These are phyloP conservation scores for Andinoacara biseriatus DNA, from an alignment of 2,113 vertebrate species.

Conservation along the genomic window DNA sequence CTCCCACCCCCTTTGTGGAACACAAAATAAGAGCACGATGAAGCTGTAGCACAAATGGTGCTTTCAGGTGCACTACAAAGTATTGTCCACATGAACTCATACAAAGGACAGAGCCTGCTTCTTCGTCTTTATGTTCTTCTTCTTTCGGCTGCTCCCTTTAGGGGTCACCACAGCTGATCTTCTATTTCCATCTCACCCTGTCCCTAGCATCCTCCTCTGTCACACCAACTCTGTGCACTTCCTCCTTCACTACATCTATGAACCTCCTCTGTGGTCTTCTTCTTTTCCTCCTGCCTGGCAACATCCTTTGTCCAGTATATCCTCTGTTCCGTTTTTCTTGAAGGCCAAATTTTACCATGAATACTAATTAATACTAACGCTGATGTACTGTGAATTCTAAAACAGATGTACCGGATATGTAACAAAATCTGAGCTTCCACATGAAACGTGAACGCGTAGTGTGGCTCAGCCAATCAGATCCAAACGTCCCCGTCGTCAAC, in stretches of 20 bases:
- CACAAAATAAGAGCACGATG: background rate
- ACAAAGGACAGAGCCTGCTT: background rate
- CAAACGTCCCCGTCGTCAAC: constrained; percentile 42
- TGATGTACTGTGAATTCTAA: background rate
- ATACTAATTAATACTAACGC: background rate
- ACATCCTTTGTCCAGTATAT: background rate
- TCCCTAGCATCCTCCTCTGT: background rate
- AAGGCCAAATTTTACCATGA: background rate
- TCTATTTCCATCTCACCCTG: background rate
- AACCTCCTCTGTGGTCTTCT: background rate
- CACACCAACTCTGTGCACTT: background rate
- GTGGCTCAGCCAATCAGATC: constrained; percentile 40
- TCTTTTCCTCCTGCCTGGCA: background rate
- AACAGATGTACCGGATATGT: background rate
- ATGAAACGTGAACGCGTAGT: constrained; percentile 3
- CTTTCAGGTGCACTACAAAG: background rate
- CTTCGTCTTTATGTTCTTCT: background rate
- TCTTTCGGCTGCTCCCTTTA: background rate
- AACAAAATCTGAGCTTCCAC: background rate
- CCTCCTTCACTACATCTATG: background rate
- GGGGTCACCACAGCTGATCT: background rate
- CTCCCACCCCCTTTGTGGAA: background rate
- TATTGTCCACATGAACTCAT: background rate
- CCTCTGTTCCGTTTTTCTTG: background rate
- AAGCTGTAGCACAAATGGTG: background rate